These are phyloP conservation scores for Melanotaenia parkinsoni DNA, from an alignment of 2,797 vertebrate species.

Conservation along the genomic window DNA sequence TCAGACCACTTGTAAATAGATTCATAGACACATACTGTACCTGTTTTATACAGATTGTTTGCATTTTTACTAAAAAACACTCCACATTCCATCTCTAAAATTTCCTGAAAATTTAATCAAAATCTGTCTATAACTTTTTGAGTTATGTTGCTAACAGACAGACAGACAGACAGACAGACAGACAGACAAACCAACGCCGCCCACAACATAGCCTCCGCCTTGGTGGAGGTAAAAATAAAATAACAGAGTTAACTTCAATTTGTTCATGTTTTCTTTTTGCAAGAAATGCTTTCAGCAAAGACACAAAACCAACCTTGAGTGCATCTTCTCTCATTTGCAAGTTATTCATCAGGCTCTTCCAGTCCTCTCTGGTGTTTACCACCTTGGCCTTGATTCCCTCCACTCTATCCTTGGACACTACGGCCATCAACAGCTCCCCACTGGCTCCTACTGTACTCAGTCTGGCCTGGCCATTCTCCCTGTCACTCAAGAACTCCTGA, in stretches of 20 bases:
- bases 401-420: constrained; percentile 88
- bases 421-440: constrained; percentile 89
- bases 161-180: too few relatives aligned
- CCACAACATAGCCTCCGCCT: too few relatives aligned
- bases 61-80: neutral
- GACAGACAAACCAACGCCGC: too few relatives aligned
- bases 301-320: constrained; percentile 84
- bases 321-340: constrained; percentile 90
- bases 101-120: too few relatives aligned
- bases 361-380: constrained; percentile 88
- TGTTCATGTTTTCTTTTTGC: neutral
- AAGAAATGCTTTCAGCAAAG: neutral
- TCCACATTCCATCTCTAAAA: too few relatives aligned
- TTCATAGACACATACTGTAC: constrained; percentile 4
- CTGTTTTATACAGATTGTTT: neutral
- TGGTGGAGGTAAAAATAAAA: neutral
- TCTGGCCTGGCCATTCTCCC: constrained; percentile 92
- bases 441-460: constrained; percentile 88
- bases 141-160: too few relatives aligned
- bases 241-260: neutral
- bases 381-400: constrained; percentile 88
- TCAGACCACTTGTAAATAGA: neutral
- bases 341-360: constrained; percentile 91
- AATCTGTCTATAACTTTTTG: too few relatives aligned
- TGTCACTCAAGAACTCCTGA: constrained; percentile 94